phyloP scores from a whole-genome alignment of 2,888 invertebrate species.

The Trachelus stipa region DNA sequence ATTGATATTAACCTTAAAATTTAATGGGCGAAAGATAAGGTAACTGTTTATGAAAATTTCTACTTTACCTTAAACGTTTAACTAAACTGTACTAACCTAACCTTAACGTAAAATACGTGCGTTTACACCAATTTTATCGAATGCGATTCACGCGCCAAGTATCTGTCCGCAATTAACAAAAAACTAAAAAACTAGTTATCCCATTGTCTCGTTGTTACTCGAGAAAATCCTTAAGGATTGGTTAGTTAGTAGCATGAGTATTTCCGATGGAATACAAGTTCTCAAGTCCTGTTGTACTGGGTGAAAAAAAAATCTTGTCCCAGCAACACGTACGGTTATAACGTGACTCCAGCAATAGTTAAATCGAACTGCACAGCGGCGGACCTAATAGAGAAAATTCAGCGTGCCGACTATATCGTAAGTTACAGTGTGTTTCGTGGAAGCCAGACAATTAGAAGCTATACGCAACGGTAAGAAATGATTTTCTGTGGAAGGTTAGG shows the following conservation, averaged over 20 bases:
- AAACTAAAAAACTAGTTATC: background rate
- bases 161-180: background rate
- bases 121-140: no score
- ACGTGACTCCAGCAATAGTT: background rate
- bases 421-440: background rate
- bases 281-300: background rate
- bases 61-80: no score
- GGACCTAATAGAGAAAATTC: background rate
- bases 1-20: background rate
- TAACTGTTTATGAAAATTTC: no score
- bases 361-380: background rate
- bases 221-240: background rate
- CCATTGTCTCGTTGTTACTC: background rate
- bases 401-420: background rate
- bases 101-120: no score
- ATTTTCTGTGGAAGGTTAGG: background rate
- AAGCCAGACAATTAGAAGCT: background rate
- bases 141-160: background rate
- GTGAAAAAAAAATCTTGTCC: background rate
- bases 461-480: background rate
- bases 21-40: background rate
- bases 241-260: background rate
- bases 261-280: background rate
- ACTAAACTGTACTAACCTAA: no score
- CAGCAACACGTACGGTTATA: background rate